Base-by-base conservation (phyloP, 2,797 vertebrate genomes). In the Syndactyla subalaris region DNA sequence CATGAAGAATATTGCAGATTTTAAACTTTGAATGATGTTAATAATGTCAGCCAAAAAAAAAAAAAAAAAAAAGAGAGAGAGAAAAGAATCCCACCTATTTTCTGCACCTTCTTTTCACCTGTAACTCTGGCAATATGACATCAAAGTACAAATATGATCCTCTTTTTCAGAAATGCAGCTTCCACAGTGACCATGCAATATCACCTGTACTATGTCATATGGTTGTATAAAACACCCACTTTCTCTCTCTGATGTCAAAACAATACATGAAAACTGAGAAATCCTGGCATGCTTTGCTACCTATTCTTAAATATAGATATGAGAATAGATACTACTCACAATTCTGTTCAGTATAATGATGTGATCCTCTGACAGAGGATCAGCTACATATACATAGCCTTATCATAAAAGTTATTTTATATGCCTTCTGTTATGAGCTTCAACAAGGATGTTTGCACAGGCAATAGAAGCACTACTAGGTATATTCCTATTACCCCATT, bases 201-300 rank as follows among this genome's bases (percentile, higher is more conserved):
- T 92, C 65, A 73, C 91, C 75, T 88, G 83, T 36, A 68, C 48
- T 83, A 84, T 94, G 66, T 93, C 78, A 52, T 63, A 48, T 29
- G 34, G 45, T 79, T 43, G 62, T 84, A 65, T 85, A 72, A 93
- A 77, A 92, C 57, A 79, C 73, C 52, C 81, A 86, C 62, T 66
- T 73, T 59, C 58, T 27, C 73, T 93, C 88, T 49, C 72, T 77
- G 73, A 78, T 89, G 71, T 92, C 81, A 84, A 93, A 96, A 71
- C 39, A 93, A 88, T 38, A 88, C 77, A 62, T 3, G 13, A 75
- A 91, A 86, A 70, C 36, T 73, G 84, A 92, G 57, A 92, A 76
- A 88, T 88, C 7, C n/a, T 92, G 48, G 61, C 67, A 65, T 26
- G 46, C 46, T 49, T 43, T 48, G 26, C 66, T 83, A 46, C 14